Percentiles rank a stretch among this genome's conserved stretches.
Conservation (phyloP, 2,797 vertebrate genomes). For the Psittacula derbiana region DNA sequence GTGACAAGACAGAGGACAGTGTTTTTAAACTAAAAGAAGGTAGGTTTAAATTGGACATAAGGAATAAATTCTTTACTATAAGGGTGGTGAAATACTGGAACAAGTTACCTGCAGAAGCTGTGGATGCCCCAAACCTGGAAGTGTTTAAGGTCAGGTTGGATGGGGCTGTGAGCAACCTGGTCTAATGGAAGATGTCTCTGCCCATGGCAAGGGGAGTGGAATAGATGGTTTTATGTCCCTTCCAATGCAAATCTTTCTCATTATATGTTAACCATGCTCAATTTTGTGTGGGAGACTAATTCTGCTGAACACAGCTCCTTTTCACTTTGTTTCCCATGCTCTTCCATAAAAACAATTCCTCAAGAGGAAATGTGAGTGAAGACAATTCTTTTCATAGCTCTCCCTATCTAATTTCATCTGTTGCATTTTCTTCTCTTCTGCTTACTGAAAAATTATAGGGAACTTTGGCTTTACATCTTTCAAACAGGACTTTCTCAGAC, state of each 20-base stretch:
- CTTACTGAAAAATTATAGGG: background rate
- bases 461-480: background rate
- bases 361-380: background rate
- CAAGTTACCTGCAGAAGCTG: accelerated
- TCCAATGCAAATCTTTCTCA: background rate
- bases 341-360: background rate
- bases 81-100: background rate
- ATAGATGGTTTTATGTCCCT: background rate
- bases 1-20: background rate
- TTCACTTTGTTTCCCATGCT: background rate
- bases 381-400: background rate
- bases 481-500: background rate
- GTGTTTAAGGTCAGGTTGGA: background rate
- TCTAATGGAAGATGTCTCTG: background rate
- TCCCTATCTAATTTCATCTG: background rate
- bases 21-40: accelerated
- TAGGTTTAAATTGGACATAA: background rate
- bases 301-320: background rate
- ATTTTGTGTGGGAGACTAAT: background rate
- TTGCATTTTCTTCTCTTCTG: background rate
- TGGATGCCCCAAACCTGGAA: background rate
- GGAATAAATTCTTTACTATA: background rate
- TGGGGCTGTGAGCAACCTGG: background rate
- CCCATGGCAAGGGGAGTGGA: too few species aligned
- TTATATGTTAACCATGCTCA: background rate